These are phyloP conservation scores for Channallabes apus DNA, from an alignment of 2,797 vertebrate species.

Conservation along the genomic window DNA sequence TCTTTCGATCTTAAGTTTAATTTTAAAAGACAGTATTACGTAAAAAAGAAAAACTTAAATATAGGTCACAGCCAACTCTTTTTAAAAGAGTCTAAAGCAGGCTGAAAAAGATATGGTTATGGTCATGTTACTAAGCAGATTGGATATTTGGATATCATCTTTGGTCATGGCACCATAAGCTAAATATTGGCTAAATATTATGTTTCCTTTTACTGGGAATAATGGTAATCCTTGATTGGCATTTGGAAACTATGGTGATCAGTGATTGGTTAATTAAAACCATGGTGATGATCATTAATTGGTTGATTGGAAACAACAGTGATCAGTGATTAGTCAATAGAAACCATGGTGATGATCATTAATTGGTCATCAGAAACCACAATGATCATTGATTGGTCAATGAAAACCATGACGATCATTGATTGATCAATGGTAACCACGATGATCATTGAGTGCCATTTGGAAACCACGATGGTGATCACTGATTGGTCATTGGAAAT, in stretches of 20 bases:
- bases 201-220: too few relatives aligned
- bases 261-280: not conserved
- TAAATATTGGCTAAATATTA: too few relatives aligned
- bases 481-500: not conserved
- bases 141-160: too few relatives aligned
- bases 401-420: not conserved
- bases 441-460: not conserved
- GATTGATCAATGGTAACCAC: not conserved
- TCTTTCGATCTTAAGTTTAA: not conserved
- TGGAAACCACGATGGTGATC: not conserved
- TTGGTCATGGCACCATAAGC: too few relatives aligned
- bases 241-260: not conserved
- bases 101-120: not conserved
- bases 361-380: not conserved
- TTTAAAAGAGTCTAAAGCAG: not conserved
- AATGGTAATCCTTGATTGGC: not conserved
- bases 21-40: not conserved
- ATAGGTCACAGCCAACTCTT: not conserved
- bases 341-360: not conserved
- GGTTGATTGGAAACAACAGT: too few relatives aligned
- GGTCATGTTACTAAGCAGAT: too few relatives aligned
- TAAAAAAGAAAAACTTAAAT: not conserved
- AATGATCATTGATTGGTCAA: not conserved
- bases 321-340: not conserved
- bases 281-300: not conserved